Conservation (phyloP, 2,797 vertebrate species). For the Lagodon rhomboides region DNA sequence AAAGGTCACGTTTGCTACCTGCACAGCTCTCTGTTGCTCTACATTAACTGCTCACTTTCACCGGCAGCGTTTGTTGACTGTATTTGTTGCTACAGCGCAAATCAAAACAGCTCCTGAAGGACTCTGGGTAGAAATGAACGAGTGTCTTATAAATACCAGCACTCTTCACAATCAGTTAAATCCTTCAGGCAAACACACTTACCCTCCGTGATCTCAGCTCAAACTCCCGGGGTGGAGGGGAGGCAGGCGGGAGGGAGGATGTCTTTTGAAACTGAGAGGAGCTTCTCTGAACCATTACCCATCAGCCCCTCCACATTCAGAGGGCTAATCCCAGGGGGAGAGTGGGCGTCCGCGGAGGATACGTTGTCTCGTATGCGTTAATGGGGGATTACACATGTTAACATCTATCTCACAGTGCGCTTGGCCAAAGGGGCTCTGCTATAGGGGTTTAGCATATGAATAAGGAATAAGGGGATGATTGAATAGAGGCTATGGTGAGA, state of each 20-base stretch:
- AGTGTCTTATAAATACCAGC: conserved; percentile 56
- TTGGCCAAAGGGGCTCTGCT: conserved; percentile 82
- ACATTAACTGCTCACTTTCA: conserved; percentile 26
- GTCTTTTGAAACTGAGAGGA: conserved; percentile 73
- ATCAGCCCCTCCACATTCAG: conserved; percentile 74
- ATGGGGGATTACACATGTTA: conserved; percentile 89
- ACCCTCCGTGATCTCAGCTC: conserved; percentile 62
- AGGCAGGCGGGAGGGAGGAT: conserved; percentile 37
- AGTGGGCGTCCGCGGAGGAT: conserved; percentile 78
- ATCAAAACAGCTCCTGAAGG: conserved; percentile 36
- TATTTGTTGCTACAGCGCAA: conserved; percentile 20
- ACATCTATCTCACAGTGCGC: conserved; percentile 81
- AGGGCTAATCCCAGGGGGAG: conserved; percentile 82
- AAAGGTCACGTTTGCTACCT: conserved; percentile 9
- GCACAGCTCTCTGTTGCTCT: background rate
- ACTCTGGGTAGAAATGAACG: conserved; percentile 40
- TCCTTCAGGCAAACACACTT: conserved; percentile 70
- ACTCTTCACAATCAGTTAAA: conserved; percentile 58
- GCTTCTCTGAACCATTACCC: conserved; percentile 82
- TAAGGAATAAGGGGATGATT: conserved; percentile 82
- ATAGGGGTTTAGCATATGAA: conserved; percentile 86
- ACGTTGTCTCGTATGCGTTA: conserved; percentile 78
- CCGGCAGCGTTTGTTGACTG: conserved; percentile 14
- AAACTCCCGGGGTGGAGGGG: conserved; percentile 44
- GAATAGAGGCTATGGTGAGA: conserved; percentile 73